Evolutionary conservation across 2,888 invertebrate genomes (phyloP).

Genomic region (Drosophila prolongata): DNA sequence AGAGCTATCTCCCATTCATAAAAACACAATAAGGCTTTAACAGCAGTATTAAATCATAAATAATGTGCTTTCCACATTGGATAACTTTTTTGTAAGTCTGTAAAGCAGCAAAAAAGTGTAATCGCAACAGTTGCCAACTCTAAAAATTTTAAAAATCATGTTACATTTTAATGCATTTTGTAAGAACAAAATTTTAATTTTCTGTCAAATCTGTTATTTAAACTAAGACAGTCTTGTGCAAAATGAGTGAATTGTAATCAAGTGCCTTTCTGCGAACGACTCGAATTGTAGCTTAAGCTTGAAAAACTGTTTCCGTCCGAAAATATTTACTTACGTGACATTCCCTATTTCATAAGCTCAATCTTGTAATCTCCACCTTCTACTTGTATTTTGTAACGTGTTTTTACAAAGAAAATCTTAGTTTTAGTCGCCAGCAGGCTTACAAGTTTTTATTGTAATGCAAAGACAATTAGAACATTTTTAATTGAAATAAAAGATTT

Average conservation of each 20-base stretch:
- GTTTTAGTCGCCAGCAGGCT: constrained; percentile 44
- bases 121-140: too few relatives aligned
- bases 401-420: constrained; percentile 44
- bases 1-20: too few relatives aligned
- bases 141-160: too few relatives aligned
- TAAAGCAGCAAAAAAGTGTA: too few relatives aligned
- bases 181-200: too few relatives aligned
- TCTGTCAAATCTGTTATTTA: neutral
- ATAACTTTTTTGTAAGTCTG: too few relatives aligned
- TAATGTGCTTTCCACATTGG: too few relatives aligned
- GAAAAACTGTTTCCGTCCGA: constrained; percentile 54
- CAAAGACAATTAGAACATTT: constrained; percentile 37
- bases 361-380: constrained; percentile 35
- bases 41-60: too few relatives aligned
- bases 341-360: constrained; percentile 35
- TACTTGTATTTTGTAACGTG: constrained; percentile 33
- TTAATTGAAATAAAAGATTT: constrained; percentile 46
- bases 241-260: constrained; percentile 24
- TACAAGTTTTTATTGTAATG: constrained; percentile 67
- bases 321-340: constrained; percentile 8
- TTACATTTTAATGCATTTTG: too few relatives aligned
- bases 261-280: constrained; percentile 57
- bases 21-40: too few relatives aligned
- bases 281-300: constrained; percentile 50
- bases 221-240: neutral